Conservation (phyloP, 2,888 invertebrate genomes). For the Pristionchus entomophagus region DNA sequence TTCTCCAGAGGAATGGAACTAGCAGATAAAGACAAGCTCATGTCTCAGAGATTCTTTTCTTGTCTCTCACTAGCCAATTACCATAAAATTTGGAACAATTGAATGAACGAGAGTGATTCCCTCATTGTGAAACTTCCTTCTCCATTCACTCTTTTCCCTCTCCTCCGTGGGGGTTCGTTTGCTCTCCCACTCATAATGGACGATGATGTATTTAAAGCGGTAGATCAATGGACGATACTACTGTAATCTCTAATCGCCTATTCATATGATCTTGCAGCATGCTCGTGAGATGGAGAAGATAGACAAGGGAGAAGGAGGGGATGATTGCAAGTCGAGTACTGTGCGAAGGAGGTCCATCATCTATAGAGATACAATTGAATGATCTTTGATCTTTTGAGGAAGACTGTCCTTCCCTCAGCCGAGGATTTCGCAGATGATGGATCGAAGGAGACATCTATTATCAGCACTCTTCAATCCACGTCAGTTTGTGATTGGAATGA, state of each 20-base stretch:
- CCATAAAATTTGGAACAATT: too few species aligned
- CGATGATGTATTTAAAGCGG: neutral
- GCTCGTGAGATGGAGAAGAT: conserved; percentile 3
- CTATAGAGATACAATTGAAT: too few species aligned
- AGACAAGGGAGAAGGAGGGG: neutral
- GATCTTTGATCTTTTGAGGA: neutral
- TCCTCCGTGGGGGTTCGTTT: neutral
- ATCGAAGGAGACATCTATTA: neutral
- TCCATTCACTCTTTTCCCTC: conserved; percentile 1
- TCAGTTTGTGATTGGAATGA: neutral
- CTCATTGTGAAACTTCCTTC: too few species aligned
- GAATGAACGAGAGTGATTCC: too few species aligned
- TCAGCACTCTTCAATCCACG: conserved; percentile 14
- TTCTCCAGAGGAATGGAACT: too few species aligned
- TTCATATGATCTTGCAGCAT: neutral
- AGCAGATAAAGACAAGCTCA: too few species aligned
- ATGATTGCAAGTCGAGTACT: conserved; percentile 3
- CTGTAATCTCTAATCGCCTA: neutral
- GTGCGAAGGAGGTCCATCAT: neutral
- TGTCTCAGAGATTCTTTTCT: too few species aligned
- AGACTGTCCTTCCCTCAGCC: neutral
- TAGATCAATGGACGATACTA: neutral
- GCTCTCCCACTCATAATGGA: neutral
- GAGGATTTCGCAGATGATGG: neutral
- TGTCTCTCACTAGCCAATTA: too few species aligned